Evolutionary conservation across 2,797 vertebrate species (phyloP).

Genomic region (Oryzias sinensis): DNA sequence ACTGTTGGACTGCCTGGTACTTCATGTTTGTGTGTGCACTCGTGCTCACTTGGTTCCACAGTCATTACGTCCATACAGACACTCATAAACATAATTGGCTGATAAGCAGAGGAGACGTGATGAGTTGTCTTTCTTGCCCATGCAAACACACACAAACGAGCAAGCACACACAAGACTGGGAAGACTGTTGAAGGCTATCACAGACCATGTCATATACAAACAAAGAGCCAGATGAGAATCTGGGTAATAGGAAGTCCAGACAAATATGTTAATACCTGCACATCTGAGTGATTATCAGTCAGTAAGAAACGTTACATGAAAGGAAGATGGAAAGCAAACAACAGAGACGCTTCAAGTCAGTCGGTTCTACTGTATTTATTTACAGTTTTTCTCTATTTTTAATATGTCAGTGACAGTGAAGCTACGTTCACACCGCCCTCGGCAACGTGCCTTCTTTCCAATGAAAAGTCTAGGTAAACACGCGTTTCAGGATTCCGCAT

Average conservation of each 20-base stretch:
- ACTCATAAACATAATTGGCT: slow-evolving; percentile 65
- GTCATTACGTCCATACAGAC: slow-evolving; percentile 59
- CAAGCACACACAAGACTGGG: slow-evolving; percentile 11
- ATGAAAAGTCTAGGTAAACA: no score
- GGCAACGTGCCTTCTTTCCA: no score
- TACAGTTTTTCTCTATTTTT: no score
- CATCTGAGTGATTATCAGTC: slow-evolving; percentile 7
- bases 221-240: slow-evolving; percentile 38
- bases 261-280: slow-evolving; percentile 21
- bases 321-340: neutral
- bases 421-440: no score
- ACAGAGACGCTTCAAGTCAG: no score
- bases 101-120: slow-evolving; percentile 67
- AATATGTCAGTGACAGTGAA: neutral
- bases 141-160: slow-evolving; percentile 3
- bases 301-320: neutral
- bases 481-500: no score
- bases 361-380: no score
- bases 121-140: slow-evolving; percentile 27
- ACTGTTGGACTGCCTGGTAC: neutral
- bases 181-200: slow-evolving; percentile 42
- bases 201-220: slow-evolving; percentile 42
- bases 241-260: slow-evolving; percentile 8
- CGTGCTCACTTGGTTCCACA: slow-evolving; percentile 9
- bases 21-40: slow-evolving; percentile 10